Base-by-base conservation (phyloP, 2,797 vertebrate species). In the Pseudomugil gertrudae region DNA sequence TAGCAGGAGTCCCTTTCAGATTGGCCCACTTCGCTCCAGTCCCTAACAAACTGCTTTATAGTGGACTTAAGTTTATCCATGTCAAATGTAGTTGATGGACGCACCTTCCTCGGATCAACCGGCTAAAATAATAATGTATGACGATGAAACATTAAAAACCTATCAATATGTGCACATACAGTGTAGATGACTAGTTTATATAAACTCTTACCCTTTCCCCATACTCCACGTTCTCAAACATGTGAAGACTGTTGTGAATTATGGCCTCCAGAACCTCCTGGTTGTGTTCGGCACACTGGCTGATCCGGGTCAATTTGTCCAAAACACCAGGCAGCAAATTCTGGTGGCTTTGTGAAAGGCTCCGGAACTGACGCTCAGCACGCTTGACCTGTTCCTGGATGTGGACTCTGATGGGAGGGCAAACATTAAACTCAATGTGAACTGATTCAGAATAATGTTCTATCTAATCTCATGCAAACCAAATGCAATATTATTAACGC, bases 31-130 rank as follows among this genome's bases (percentile, higher is more conserved):
- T 97, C 96, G 38, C 97, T 99, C 98, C 98, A 99, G 89, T 99
- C 98, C 89, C 98, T 94, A 66, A 99, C 97, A 95, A 99, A 99
- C 76, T 99, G 98, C 90, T 99, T 99, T 89, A 99, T 94, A n/a
- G 98, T 99, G 23, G 98, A 99, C 80, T 99, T 99, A 47, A 99
- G 94, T 80, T 99, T 99, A 92, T 99, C 98, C 97, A 99, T 98
- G 90, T 99, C 97, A 92, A 99, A 99, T 0, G 96, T 99, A 23
- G 97, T 95, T 27, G 96, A 94, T 19, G 96, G 95, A 8, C 90
- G 94, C 63, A 92, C 84, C 89, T 96, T 97, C 66, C 92, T 94
- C 1, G 84, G 72, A 60, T 94, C 87, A 38, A 90, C 77, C 92
- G 94, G 79, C 32, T 35, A 61, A 53, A 48, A 47, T 35, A 56